Evolutionary conservation across 2,113 vertebrate species (phyloP).

Genomic region (Galeopterus variegatus): DNA sequence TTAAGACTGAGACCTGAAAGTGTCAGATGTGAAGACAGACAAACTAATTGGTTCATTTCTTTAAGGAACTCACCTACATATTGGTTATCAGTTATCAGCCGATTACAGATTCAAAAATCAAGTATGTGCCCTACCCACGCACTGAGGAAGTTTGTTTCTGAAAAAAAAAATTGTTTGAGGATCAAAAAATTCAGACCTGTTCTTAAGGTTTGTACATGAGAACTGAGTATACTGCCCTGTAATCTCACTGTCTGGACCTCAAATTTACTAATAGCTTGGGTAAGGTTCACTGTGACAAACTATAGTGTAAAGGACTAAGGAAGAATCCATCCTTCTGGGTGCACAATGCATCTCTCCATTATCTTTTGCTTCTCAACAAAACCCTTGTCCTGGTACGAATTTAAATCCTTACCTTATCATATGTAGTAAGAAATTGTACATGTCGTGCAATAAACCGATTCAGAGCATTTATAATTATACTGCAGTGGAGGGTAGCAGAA

Average conservation of each 20-base stretch:
- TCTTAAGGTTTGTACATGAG: not conserved
- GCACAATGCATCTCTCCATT: not conserved
- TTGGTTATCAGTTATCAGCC: not conserved
- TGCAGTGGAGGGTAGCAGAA: constrained; percentile 85
- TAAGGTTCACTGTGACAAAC: not conserved
- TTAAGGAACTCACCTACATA: not conserved
- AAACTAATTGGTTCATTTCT: not conserved
- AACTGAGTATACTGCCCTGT: not conserved
- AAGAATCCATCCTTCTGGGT: not conserved
- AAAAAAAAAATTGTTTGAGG: not conserved
- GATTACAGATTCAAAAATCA: not conserved
- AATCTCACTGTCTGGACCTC: not conserved
- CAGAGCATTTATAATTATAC: constrained; percentile 81
- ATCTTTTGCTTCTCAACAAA: not conserved
- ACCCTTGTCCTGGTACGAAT: not conserved
- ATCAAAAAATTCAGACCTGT: not conserved
- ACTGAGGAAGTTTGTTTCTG: not conserved
- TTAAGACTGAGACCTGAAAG: not conserved
- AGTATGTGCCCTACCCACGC: not conserved
- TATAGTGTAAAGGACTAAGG: not conserved
- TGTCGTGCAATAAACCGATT: constrained; percentile 86
- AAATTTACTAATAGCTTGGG: not conserved
- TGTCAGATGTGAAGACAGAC: not conserved
- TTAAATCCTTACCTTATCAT: constrained; percentile 86
- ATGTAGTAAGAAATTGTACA: constrained; percentile 86